Base-by-base conservation (phyloP, 35 echinoderm and acorn worm genomes). In the Lytechinus pictus region DNA sequence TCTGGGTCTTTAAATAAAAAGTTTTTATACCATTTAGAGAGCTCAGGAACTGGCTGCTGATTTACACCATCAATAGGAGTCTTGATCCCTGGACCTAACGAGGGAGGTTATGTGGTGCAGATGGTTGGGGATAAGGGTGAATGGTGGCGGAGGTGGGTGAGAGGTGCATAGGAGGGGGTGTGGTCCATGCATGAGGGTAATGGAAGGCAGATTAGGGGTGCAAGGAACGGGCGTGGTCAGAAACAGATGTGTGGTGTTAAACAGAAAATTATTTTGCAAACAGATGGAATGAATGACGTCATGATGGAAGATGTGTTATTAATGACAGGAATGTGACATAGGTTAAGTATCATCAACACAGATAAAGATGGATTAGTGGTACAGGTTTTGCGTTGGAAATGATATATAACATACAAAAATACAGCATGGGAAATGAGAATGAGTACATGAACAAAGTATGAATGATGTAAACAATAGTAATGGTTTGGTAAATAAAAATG, bases 81-180 rank as follows among this genome's bases (percentile, higher is more conserved):
- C 53, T 93, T 93, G 92, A 93, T 93, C 92, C 57, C 92, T 24
- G 92, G 92, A 93, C 92, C 92, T 93, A 27, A 57, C 54, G 12
- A 24, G 92, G 52, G 54, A 33, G 91, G 91, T 27, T 92, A n/a
- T 92, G 53, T 27, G 53, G 51, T 53, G 91, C n/a, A 28, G 91
- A 52, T 51, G 91, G 91, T 9, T 6, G 91, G 91, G 91, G 33
- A 54, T 51, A 54, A 52, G 91, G 91, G 91, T 51, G 28, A 16
- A 5, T 51, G 52, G 87, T 1, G 52, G 51, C 19, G 52, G 52
- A 21, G 28, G 52, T 52, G 52, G 28, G 14, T 12, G 88, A 52
- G 4, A 90, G 27, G 29, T 90, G 52, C n/a, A 52, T 90, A 54
- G 52, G 88, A 8, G 33, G 88, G 88, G 28, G 88, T 90, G n/a